These are phyloP conservation scores for Platycheirus rosarum DNA, from an alignment of 2,888 invertebrate genomes.

Conservation along the genomic window DNA sequence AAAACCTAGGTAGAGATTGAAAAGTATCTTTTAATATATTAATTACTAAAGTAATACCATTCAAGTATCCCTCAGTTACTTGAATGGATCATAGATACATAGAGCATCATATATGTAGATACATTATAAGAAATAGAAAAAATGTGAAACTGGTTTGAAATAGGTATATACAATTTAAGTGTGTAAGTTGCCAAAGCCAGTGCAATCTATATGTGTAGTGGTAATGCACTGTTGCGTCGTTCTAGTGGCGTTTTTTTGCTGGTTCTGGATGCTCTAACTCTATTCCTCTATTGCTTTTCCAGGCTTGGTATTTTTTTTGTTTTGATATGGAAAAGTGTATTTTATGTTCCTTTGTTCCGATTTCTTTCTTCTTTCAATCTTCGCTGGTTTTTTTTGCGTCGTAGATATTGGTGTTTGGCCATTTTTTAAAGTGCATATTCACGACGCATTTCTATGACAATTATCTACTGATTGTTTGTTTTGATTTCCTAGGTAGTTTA, in stretches of 20 bases:
- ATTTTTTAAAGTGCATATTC: not conserved
- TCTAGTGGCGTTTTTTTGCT: not conserved
- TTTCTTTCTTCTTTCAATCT: not conserved
- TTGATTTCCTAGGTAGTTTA: no score
- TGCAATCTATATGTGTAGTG: constrained; percentile 41
- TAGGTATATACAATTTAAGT: constrained; percentile 6
- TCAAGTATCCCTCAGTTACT: no score
- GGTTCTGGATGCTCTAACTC: constrained; percentile 18
- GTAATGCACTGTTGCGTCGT: constrained; percentile 48
- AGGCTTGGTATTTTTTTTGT: constrained; percentile 2
- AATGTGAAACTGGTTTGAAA: constrained; percentile 52
- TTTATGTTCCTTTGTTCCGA: constrained; percentile 16
- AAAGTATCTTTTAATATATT: no score
- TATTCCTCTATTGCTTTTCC: no score
- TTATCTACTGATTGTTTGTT: no score
- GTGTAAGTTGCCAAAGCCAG: constrained; percentile 23
- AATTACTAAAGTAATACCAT: no score
- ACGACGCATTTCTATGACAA: no score
- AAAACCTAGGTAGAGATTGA: no score
- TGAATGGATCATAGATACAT: no score
- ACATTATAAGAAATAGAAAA: constrained; percentile 16
- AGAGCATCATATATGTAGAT: no score
- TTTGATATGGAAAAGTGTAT: not conserved
- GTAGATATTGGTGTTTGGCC: not conserved
- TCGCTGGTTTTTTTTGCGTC: not conserved